Conservation (phyloP, 2,113 vertebrate genomes). For the Leucoraja erinaceus region DNA sequence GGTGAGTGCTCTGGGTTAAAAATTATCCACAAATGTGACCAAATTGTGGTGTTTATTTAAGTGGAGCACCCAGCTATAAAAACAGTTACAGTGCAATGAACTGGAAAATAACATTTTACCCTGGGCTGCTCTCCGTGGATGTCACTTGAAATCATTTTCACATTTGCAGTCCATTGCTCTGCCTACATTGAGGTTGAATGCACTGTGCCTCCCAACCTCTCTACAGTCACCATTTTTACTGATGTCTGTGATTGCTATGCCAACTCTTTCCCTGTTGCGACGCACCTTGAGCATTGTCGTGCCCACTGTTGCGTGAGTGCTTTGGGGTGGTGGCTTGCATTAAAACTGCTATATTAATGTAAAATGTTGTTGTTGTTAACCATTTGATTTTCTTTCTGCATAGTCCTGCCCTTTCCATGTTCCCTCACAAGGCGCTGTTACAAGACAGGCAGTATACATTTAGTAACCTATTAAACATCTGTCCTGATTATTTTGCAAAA, state of each 20-base stretch:
- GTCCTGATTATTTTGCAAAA: neutral
- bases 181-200: neutral
- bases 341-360: neutral
- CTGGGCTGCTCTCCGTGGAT: conserved; percentile 28
- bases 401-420: neutral
- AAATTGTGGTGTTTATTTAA: conserved; percentile 37
- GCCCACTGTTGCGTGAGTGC: neutral
- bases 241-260: neutral
- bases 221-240: neutral
- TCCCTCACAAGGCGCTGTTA: neutral
- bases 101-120: conserved; percentile 38
- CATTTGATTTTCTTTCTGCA: neutral
- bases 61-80: conserved; percentile 31
- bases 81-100: conserved; percentile 36
- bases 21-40: conserved; percentile 33
- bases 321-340: neutral
- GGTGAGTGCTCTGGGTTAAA: neutral
- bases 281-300: neutral
- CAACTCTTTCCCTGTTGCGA: neutral
- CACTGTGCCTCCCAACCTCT: neutral
- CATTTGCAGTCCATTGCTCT: conserved; percentile 16
- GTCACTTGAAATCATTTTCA: conserved; percentile 32
- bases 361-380: neutral
- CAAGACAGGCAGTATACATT: neutral
- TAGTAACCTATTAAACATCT: neutral